phyloP scores from a whole-genome alignment of 2,113 vertebrate species.

The Corynorhinus townsendii region DNA sequence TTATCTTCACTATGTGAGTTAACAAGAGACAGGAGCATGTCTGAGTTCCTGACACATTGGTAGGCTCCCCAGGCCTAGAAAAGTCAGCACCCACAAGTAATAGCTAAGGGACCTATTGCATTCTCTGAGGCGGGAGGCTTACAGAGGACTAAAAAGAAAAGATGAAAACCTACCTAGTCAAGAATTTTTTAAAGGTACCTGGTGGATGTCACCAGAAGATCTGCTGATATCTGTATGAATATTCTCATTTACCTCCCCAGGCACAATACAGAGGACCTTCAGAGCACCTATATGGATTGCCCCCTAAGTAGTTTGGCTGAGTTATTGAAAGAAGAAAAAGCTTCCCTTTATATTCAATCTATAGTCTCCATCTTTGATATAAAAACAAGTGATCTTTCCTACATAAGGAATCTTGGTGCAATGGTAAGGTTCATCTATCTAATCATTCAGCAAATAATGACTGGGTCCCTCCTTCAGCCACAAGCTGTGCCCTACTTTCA shows the following conservation, averaged over 20 bases:
- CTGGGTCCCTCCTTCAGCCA: background rate
- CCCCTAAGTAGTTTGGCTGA: background rate
- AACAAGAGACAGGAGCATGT: background rate
- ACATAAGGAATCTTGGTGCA: background rate
- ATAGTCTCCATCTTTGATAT: background rate
- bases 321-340: background rate
- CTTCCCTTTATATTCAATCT: background rate
- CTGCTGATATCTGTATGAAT: too few species aligned
- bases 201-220: background rate
- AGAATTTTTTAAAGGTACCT: background rate
- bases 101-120: rapidly evolving
- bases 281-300: background rate
- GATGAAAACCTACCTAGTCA: background rate
- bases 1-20: background rate
- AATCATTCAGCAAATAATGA: background rate
- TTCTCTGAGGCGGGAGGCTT: background rate
- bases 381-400: background rate
- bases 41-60: background rate
- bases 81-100: background rate
- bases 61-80: background rate
- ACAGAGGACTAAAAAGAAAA: background rate
- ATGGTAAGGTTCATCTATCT: background rate
- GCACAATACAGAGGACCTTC: background rate
- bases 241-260: background rate
- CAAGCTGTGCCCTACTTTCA: rapidly evolving